Evolutionary conservation across 2,797 vertebrate genomes (phyloP).

Genomic region (Acropternis orthonyx): DNA sequence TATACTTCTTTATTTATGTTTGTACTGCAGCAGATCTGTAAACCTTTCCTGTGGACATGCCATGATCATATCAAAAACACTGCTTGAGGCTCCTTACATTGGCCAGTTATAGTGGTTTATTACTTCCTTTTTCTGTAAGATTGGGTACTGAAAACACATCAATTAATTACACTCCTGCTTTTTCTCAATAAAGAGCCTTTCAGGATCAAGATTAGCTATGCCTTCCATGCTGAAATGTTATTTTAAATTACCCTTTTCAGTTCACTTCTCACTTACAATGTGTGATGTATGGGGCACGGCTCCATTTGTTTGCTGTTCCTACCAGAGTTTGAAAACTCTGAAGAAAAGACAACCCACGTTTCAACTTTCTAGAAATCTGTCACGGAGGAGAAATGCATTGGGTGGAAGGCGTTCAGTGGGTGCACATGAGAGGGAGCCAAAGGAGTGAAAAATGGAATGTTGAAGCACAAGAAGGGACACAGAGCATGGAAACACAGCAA

Average conservation of each 20-base stretch:
- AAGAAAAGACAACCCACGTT: neutral
- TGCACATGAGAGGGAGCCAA: neutral
- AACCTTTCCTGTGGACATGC: neutral
- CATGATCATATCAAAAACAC: neutral
- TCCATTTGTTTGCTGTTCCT: constrained; percentile 28
- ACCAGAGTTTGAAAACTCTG: neutral
- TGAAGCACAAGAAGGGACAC: neutral
- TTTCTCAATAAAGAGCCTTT: neutral
- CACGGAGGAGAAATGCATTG: neutral
- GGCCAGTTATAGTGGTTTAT: neutral
- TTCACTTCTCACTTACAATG: neutral
- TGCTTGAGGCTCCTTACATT: neutral
- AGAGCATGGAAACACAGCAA: neutral
- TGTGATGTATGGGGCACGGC: neutral
- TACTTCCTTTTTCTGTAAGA: neutral
- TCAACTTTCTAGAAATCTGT: constrained; percentile 4
- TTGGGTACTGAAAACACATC: neutral
- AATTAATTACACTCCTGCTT: neutral
- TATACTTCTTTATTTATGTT: neutral
- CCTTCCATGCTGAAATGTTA: neutral
- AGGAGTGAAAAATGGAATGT: neutral
- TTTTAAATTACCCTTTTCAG: constrained; percentile 17
- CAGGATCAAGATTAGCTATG: constrained; percentile 8
- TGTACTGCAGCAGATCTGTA: neutral
- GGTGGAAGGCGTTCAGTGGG: neutral